Evolutionary conservation across 2,888 invertebrate genomes (phyloP).

Genomic region (Helleia helle): DNA sequence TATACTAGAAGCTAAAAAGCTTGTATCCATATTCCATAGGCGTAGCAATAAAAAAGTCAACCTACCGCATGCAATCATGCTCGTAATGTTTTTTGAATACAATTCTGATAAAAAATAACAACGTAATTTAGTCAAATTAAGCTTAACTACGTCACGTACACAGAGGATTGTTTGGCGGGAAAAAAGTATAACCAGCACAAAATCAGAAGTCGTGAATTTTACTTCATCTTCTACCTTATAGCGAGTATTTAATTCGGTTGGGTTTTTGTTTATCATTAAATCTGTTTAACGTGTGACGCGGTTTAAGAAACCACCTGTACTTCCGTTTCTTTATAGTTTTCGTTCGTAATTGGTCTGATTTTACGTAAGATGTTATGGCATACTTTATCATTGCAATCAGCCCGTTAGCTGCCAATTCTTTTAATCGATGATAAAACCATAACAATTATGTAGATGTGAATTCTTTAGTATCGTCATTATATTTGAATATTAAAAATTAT

Average conservation of each 20-base stretch:
- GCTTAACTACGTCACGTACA: conserved; percentile 54
- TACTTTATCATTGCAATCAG: conserved; percentile 23
- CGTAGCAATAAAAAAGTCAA: conserved; percentile 17
- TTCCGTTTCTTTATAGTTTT: conserved; percentile 36
- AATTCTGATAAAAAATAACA: conserved; percentile 32
- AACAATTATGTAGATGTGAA: no score
- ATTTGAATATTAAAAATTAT: no score
- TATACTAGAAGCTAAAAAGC: no score
- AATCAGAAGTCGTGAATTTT: conserved; percentile 21
- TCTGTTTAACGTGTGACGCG: conserved; percentile 33
- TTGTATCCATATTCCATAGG: conserved; percentile 5
- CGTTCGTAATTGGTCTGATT: conserved; percentile 34
- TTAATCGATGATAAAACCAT: no score
- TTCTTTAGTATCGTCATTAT: no score
- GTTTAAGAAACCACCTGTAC: conserved; percentile 40
- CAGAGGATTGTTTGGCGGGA: conserved; percentile 31
- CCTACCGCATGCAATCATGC: conserved; percentile 56
- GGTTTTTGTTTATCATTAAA: conserved; percentile 30
- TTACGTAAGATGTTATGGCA: conserved; percentile 21
- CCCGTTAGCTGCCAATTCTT: no score
- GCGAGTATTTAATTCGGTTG: conserved; percentile 20
- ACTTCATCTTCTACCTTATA: conserved; percentile 13
- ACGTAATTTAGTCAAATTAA: conserved; percentile 49
- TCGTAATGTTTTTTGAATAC: conserved; percentile 32
- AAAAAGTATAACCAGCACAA: conserved; percentile 27